Percentiles rank a stretch among this genome's conserved stretches.
Evolutionary conservation across 2,797 vertebrate genomes (phyloP).

Genomic region (Gastrophryne carolinensis): DNA sequence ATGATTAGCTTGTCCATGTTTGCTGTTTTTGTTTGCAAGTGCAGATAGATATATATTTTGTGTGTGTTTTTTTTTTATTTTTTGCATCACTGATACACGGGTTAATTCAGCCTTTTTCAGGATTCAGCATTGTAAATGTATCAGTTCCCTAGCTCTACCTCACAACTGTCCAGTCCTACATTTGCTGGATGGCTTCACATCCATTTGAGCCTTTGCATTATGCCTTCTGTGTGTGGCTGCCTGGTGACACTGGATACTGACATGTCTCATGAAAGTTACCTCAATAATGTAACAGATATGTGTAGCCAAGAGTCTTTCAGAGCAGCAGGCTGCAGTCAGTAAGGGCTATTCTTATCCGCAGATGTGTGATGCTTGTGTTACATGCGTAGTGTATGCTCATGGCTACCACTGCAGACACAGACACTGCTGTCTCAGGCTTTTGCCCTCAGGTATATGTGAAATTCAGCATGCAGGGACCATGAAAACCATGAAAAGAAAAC

Average conservation of each 20-base stretch:
- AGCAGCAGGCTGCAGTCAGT: background rate
- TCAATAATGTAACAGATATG: background rate
- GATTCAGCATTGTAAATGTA: too few relatives aligned
- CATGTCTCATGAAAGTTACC: background rate
- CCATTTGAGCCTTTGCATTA: background rate
- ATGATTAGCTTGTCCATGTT: too few relatives aligned
- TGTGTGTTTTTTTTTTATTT: too few relatives aligned
- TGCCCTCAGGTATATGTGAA: background rate
- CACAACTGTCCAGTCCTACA: background rate
- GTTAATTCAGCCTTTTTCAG: too few relatives aligned
- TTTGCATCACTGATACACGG: too few relatives aligned
- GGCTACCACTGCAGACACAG: background rate
- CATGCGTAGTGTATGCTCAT: background rate
- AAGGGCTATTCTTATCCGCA: background rate
- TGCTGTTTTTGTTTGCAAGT: too few relatives aligned
- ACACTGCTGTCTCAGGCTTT: background rate
- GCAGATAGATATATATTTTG: too few relatives aligned
- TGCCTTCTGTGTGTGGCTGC: background rate
- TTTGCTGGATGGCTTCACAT: background rate
- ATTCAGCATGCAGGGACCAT: background rate
- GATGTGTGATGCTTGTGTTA: background rate
- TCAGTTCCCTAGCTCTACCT: too few relatives aligned
- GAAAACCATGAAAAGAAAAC: background rate
- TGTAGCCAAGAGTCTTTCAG: background rate
- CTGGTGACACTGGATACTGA: background rate